phyloP scores from a whole-genome alignment of 2,888 invertebrate genomes.

The Scrobipalpa atriplicella region DNA sequence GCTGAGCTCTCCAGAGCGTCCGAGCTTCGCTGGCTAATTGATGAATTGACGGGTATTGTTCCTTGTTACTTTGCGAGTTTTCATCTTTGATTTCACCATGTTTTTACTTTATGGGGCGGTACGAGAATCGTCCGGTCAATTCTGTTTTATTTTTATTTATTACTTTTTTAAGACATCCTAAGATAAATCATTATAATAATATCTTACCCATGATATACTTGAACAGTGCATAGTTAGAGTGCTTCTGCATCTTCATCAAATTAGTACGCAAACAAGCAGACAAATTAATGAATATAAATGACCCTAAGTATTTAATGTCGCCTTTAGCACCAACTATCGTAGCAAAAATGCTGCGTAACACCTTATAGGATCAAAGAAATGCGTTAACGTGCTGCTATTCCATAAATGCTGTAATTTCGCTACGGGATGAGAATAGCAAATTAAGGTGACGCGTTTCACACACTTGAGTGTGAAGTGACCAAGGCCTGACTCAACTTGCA shows the following conservation, averaged over 20 bases:
- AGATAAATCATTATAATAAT: too few species aligned
- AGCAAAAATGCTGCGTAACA: background rate
- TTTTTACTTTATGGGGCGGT: too few species aligned
- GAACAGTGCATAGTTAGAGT: too few species aligned
- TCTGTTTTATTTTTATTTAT: too few species aligned
- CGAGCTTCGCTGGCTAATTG: too few species aligned
- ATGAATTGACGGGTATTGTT: too few species aligned
- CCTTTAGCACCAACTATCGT: background rate
- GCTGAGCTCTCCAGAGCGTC: too few species aligned
- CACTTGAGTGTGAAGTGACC: background rate
- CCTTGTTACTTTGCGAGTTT: too few species aligned
- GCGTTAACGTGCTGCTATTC: slow-evolving; percentile 2
- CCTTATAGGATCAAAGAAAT: background rate
- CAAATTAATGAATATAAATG: slow-evolving; percentile 1
- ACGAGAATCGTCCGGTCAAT: too few species aligned
- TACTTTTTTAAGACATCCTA: too few species aligned
- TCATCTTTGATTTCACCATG: too few species aligned
- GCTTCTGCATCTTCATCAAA: background rate
- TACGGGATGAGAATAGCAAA: background rate
- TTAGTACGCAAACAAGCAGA: slow-evolving; percentile 2
- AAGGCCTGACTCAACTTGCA: background rate
- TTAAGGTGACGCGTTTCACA: background rate
- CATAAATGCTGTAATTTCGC: slow-evolving; percentile 9
- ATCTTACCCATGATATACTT: too few species aligned
- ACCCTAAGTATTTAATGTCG: background rate